Evolutionary conservation across 2,113 vertebrate species (phyloP).

Genomic region (Brienomyrus longianalis): DNA sequence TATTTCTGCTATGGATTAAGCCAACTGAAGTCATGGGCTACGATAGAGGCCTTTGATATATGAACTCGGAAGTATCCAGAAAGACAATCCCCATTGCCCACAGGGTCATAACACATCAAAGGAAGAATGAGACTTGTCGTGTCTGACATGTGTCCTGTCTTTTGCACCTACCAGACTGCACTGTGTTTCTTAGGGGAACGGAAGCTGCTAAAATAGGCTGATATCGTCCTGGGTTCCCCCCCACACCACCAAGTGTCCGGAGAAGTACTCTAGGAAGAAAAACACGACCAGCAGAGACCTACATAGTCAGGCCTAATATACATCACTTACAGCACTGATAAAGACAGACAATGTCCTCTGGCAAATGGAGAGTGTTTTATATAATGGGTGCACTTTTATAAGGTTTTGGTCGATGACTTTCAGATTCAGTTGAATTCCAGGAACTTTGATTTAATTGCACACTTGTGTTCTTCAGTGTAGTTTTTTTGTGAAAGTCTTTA

Average conservation of each 20-base stretch:
- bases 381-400: background rate
- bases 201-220: background rate
- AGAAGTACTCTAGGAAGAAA: background rate
- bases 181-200: background rate
- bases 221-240: background rate
- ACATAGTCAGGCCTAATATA: background rate
- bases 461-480: background rate
- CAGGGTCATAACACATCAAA: slow-evolving; percentile 24
- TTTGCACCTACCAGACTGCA: background rate
- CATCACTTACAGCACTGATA: background rate
- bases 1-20: background rate
- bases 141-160: slow-evolving; percentile 11
- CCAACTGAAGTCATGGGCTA: background rate
- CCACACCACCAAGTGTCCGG: background rate
- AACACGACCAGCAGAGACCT: background rate
- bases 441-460: background rate
- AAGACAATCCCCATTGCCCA: background rate
- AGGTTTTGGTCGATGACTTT: background rate
- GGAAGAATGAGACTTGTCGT: background rate
- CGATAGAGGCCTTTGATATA: background rate
- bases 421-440: background rate
- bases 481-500: background rate
- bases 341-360: background rate
- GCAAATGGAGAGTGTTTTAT: background rate
- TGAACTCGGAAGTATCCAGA: slow-evolving; percentile 13